phyloP scores from a whole-genome alignment of 2,113 vertebrate genomes.

The Peromyscus californicus region DNA sequence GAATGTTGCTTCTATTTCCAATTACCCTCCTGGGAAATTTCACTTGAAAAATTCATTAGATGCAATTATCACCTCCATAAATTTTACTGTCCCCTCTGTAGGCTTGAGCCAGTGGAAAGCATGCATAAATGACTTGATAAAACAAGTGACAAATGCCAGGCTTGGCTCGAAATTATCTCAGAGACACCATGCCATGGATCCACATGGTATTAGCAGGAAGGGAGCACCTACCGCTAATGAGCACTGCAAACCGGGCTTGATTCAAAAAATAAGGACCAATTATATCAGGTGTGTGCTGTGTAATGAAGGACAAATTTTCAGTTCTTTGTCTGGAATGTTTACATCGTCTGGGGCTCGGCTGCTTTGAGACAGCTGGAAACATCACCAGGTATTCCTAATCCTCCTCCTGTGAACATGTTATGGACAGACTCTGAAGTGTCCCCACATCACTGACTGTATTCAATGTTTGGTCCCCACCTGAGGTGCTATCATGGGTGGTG shows the following conservation, averaged over 20 bases:
- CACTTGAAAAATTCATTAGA: slow-evolving; percentile 71
- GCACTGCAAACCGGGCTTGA: background rate
- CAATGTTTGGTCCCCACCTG: background rate
- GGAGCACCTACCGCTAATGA: background rate
- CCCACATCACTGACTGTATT: background rate
- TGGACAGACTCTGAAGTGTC: background rate
- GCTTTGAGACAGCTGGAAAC: background rate
- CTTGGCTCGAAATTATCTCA: slow-evolving; percentile 17
- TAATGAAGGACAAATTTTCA: background rate
- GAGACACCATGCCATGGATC: background rate
- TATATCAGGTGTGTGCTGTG: background rate
- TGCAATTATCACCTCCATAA: slow-evolving; percentile 65
- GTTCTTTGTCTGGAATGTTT: background rate
- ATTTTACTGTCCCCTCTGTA: slow-evolving; percentile 52
- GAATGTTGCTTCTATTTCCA: slow-evolving; percentile 46
- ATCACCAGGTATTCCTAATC: background rate
- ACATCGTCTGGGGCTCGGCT: background rate
- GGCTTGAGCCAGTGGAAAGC: background rate
- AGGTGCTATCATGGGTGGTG: background rate
- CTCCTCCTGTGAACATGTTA: background rate
- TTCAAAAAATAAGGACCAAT: background rate
- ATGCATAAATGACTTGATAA: slow-evolving; percentile 56
- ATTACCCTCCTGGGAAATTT: slow-evolving; percentile 57
- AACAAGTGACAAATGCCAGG: slow-evolving; percentile 3
- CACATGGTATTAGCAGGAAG: background rate